A percentile compares a stretch with the other conserved stretches of the same genome.
These are phyloP conservation scores for Xestobium rufovillosum DNA, from an alignment of 2,888 invertebrate species.

Conservation along the genomic window DNA sequence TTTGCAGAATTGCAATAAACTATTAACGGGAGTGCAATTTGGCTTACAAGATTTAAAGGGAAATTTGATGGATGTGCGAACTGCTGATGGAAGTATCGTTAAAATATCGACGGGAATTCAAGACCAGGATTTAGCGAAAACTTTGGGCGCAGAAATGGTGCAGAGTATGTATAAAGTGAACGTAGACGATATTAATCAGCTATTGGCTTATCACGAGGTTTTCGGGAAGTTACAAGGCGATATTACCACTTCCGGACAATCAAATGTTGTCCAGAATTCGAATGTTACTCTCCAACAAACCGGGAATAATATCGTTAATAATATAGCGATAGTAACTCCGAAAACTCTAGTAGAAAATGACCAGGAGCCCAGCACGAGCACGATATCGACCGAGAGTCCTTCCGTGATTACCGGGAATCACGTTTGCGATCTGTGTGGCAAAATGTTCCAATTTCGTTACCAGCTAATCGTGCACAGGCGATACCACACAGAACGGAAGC, in stretches of 20 bases:
- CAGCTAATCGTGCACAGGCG: slow-evolving; percentile 79
- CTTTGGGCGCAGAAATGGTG: slow-evolving; percentile 61
- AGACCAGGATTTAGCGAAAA: slow-evolving; percentile 54
- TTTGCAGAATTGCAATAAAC: slow-evolving; percentile 49
- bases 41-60: slow-evolving; percentile 39
- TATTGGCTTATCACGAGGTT: slow-evolving; percentile 80
- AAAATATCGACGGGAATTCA: slow-evolving; percentile 61
- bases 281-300: slow-evolving; percentile 24
- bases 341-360: slow-evolving; percentile 46
- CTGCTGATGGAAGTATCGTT: slow-evolving; percentile 65
- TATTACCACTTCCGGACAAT: slow-evolving; percentile 41
- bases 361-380: slow-evolving; percentile 48
- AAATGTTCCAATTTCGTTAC: slow-evolving; percentile 81
- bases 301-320: slow-evolving; percentile 25
- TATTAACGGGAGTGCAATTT: slow-evolving; percentile 36
- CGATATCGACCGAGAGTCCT: slow-evolving; percentile 52
- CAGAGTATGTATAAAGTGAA: slow-evolving; percentile 70
- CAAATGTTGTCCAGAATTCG: slow-evolving; percentile 26
- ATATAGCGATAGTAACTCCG: slow-evolving; percentile 30
- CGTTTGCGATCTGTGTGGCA: slow-evolving; percentile 77
- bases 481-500: slow-evolving; percentile 79
- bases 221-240: slow-evolving; percentile 63
- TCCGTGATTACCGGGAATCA: slow-evolving; percentile 56
- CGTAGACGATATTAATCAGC: slow-evolving; percentile 77
- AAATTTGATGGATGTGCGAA: slow-evolving; percentile 56